These are phyloP conservation scores for Antheraea assamensis DNA, from an alignment of 2,888 invertebrate genomes.

Conservation along the genomic window DNA sequence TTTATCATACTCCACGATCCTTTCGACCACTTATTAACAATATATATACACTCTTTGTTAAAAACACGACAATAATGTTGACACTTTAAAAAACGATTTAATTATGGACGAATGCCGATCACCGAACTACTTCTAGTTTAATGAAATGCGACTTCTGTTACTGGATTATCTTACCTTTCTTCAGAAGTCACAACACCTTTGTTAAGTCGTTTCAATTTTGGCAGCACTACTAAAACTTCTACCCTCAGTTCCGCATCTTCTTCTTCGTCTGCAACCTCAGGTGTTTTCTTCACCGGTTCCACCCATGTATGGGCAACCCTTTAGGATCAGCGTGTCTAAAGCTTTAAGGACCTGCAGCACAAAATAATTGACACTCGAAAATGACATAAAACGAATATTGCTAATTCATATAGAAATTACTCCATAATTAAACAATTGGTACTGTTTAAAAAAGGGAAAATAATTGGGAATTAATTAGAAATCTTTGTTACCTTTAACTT, in stretches of 20 bases:
- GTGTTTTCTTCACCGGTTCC: slow-evolving; percentile 62
- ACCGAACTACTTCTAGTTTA: not conserved
- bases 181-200: slow-evolving; percentile 74
- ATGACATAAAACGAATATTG: not conserved
- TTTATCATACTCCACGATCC: too few species aligned
- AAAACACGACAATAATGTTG: too few species aligned
- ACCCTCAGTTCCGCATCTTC: slow-evolving; percentile 67
- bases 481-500: slow-evolving; percentile 68
- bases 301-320: slow-evolving; percentile 82
- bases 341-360: slow-evolving; percentile 59
- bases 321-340: slow-evolving; percentile 76
- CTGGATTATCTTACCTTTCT: slow-evolving; percentile 65
- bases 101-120: too few species aligned
- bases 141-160: not conserved
- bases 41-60: too few species aligned
- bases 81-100: too few species aligned
- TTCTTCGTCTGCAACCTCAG: slow-evolving; percentile 57
- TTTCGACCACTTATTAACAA: too few species aligned
- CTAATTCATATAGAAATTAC: not conserved
- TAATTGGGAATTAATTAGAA: not conserved
- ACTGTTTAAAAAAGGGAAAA: not conserved
- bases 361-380: too few species aligned
- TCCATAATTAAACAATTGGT: not conserved
- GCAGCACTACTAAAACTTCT: slow-evolving; percentile 76
- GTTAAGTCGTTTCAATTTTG: slow-evolving; percentile 79